Evolutionary conservation across 2,797 vertebrate species (phyloP).

Genomic region (Orientallactaga sibirica): DNA sequence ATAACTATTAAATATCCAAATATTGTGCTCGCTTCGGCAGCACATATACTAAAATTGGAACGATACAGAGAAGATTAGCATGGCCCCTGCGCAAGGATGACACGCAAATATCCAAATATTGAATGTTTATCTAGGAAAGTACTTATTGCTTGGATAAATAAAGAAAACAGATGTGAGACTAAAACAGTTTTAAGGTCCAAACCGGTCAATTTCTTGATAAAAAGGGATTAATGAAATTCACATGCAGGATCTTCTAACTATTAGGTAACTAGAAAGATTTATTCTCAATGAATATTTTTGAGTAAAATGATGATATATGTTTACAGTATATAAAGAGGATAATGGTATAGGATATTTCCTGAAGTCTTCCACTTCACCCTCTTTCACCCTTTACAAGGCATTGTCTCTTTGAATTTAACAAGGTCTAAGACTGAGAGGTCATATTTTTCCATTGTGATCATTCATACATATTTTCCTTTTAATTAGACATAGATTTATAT

Average conservation of each 20-base stretch:
- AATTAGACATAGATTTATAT: neutral
- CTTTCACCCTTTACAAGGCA: neutral
- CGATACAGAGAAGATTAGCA: too few species aligned
- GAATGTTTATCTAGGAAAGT: neutral
- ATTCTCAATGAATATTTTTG: neutral
- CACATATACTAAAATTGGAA: too few species aligned
- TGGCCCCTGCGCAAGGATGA: too few species aligned
- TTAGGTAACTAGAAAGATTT: neutral
- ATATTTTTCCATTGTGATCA: neutral
- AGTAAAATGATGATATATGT: neutral
- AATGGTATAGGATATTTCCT: neutral
- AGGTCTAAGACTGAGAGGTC: neutral
- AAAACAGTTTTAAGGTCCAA: neutral
- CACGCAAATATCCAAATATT: neutral
- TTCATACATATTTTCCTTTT: neutral
- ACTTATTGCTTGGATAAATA: neutral
- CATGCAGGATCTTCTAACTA: neutral
- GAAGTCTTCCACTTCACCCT: neutral
- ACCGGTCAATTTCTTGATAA: neutral
- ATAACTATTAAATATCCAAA: neutral
- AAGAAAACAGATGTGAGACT: neutral
- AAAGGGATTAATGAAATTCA: neutral
- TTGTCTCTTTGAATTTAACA: neutral
- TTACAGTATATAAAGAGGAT: neutral
- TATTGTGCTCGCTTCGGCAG: too few species aligned